phyloP scores from a whole-genome alignment of 2,888 invertebrate species.

The Mycalesis mineus region DNA sequence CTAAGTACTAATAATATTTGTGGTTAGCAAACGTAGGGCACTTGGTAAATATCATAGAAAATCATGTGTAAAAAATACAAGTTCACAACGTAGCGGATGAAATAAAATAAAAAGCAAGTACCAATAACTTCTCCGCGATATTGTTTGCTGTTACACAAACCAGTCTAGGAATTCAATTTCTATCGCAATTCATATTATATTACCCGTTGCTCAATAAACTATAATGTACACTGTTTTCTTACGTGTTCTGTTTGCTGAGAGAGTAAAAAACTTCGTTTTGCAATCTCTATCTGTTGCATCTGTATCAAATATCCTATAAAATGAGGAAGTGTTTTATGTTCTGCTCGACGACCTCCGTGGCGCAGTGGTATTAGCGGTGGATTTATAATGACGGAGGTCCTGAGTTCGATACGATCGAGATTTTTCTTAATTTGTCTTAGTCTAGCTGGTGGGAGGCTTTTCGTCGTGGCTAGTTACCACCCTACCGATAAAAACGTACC shows the following conservation, averaged over 20 bases:
- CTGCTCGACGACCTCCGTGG: no score
- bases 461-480: no score
- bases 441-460: no score
- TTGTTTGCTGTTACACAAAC: conserved; percentile 38
- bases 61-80: background rate
- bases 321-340: no score
- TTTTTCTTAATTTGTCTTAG: no score
- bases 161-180: conserved; percentile 38
- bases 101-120: conserved; percentile 29
- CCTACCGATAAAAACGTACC: no score
- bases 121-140: conserved; percentile 39
- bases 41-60: background rate
- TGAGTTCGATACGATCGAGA: no score
- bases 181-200: conserved; percentile 34
- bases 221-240: conserved; percentile 24
- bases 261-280: conserved; percentile 26
- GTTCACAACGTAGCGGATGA: background rate
- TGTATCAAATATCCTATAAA: no score
- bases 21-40: background rate
- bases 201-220: conserved; percentile 21
- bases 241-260: conserved; percentile 31
- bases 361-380: no score
- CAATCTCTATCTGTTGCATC: no score
- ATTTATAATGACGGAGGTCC: no score
- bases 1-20: no score